A percentile compares a stretch with the other conserved stretches of the same genome.
Conservation (phyloP, 2,888 invertebrate species). For the Drosophila merina region DNA sequence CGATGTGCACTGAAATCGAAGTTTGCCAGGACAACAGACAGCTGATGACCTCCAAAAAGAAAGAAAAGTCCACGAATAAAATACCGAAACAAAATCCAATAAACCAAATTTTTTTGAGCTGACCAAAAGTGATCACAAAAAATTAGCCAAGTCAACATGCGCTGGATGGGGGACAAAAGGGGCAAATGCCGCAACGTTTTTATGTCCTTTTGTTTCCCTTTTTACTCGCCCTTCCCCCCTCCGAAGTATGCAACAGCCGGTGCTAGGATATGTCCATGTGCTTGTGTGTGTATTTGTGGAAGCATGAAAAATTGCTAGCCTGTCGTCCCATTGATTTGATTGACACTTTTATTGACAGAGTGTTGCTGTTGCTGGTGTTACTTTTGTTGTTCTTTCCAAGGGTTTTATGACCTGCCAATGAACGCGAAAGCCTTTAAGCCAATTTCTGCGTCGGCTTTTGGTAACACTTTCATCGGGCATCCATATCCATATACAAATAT, state of each 20-base stretch:
- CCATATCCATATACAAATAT: slow-evolving; percentile 25
- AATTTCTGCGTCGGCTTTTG: slow-evolving; percentile 28
- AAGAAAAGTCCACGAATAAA: slow-evolving; percentile 17
- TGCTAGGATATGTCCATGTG: slow-evolving; percentile 14
- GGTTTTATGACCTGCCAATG: slow-evolving; percentile 67
- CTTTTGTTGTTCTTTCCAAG: slow-evolving; percentile 42
- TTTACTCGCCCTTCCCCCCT: neutral
- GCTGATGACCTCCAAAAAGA: slow-evolving; percentile 30
- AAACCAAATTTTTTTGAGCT: slow-evolving; percentile 13
- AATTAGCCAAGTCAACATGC: slow-evolving; percentile 45
- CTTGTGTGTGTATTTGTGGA: slow-evolving; percentile 3
- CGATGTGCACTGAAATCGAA: slow-evolving; percentile 48
- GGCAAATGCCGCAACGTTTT: slow-evolving; percentile 28
- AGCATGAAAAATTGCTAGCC: slow-evolving; percentile 64
- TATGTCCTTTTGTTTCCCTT: slow-evolving; percentile 38
- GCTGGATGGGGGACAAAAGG: slow-evolving; percentile 10
- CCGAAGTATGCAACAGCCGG: slow-evolving; percentile 63
- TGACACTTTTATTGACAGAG: slow-evolving; percentile 78
- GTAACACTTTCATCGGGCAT: slow-evolving; percentile 14
- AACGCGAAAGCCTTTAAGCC: slow-evolving; percentile 63
- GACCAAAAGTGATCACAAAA: slow-evolving; percentile 31
- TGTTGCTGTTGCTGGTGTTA: slow-evolving; percentile 41
- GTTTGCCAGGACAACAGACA: slow-evolving; percentile 42
- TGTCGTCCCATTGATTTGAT: slow-evolving; percentile 72
- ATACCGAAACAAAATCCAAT: slow-evolving; percentile 23